A percentile compares a stretch with the other conserved stretches of the same genome.
These are phyloP conservation scores for Chorisops tibialis DNA, from an alignment of 2,888 invertebrate genomes.

Conservation along the genomic window DNA sequence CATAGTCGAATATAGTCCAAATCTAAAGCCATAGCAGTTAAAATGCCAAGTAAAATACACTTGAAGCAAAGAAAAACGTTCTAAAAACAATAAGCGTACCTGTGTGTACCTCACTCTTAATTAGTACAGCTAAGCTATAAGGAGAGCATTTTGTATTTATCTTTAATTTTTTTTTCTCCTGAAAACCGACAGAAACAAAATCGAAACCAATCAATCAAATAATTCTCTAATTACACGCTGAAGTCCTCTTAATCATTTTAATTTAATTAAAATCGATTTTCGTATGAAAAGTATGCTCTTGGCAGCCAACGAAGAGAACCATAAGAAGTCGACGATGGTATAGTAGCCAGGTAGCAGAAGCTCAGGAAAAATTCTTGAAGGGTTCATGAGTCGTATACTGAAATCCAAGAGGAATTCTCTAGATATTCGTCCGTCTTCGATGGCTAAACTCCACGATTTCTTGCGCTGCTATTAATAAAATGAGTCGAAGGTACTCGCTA, in stretches of 20 bases:
- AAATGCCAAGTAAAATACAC: too few species aligned
- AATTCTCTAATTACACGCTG: constrained; percentile 33
- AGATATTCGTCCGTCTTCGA: background rate
- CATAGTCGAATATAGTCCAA: too few species aligned
- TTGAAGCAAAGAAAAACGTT: too few species aligned
- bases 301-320: background rate
- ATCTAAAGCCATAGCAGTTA: too few species aligned
- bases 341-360: too few species aligned
- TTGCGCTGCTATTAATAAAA: too few species aligned
- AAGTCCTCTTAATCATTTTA: constrained; percentile 33
- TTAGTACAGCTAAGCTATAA: too few species aligned
- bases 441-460: background rate
- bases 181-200: constrained; percentile 16
- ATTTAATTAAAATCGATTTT: constrained; percentile 34
- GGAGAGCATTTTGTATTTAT: too few species aligned
- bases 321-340: background rate
- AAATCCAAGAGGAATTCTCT: background rate
- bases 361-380: background rate
- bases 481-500: too few species aligned
- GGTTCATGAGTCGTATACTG: background rate
- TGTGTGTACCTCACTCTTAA: too few species aligned
- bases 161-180: background rate
- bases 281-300: background rate
- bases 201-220: constrained; percentile 32
- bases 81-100: too few species aligned